Conservation (phyloP, 2,888 invertebrate species). For the Melanotus villosus region DNA sequence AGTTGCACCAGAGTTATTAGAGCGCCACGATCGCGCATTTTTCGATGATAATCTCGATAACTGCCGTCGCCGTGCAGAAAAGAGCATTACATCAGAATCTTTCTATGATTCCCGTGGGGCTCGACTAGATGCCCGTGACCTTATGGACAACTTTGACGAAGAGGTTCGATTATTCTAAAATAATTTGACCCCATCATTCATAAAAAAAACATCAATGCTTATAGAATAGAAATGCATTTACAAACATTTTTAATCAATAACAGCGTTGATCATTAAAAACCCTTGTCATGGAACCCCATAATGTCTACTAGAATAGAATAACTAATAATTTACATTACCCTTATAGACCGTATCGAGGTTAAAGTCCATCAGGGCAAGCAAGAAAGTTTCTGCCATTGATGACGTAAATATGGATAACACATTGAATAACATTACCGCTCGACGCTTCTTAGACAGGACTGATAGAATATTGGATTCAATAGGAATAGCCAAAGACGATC, state of each 20-base stretch:
- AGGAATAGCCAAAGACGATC: conserved; percentile 66
- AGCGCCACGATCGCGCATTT: conserved; percentile 68
- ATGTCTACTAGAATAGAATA: not conserved
- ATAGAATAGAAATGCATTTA: conserved; percentile 34
- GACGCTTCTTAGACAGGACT: conserved; percentile 72
- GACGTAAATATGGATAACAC: conserved; percentile 77
- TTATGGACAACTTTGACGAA: conserved; percentile 69
- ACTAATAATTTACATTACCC: conserved; percentile 38
- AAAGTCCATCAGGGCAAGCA: conserved; percentile 74
- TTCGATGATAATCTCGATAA: conserved; percentile 70
- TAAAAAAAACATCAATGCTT: too few relatives aligned
- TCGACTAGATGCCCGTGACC: conserved; percentile 67
- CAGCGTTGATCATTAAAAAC: conserved; percentile 4
- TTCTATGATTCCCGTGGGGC: conserved; percentile 78
- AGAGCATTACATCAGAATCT: conserved; percentile 71
- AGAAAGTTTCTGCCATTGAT: conserved; percentile 74
- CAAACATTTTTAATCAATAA: conserved; percentile 27
- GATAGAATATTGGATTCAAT: conserved; percentile 77
- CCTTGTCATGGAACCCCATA: conserved; percentile 14
- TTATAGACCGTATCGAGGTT: conserved; percentile 74
- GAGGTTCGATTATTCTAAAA: conserved; percentile 63
- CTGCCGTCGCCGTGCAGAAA: conserved; percentile 70
- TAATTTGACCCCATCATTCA: not conserved
- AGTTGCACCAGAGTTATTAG: conserved; percentile 61
- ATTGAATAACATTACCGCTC: conserved; percentile 72